Evolutionary conservation across 2,113 vertebrate species (phyloP).

Genomic region (Aramus guarauna): DNA sequence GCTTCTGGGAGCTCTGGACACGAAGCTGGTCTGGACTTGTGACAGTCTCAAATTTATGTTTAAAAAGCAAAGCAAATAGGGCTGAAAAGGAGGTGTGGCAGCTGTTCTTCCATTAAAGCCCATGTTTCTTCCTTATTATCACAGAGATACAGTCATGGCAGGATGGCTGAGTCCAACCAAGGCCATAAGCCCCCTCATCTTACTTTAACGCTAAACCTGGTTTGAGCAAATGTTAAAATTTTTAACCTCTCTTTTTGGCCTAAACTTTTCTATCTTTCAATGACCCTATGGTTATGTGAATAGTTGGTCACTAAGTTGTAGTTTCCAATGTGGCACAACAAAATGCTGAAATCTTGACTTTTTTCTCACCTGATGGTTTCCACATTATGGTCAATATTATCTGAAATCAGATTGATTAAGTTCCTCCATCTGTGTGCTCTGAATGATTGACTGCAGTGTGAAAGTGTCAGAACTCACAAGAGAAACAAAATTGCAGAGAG

Average conservation of each 20-base stretch:
- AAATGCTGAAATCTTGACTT: not conserved
- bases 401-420: not conserved
- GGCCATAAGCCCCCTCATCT: not conserved
- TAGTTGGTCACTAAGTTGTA: not conserved
- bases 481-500: not conserved
- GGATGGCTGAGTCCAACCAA: not conserved
- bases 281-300: not conserved
- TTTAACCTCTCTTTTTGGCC: not conserved
- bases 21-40: not conserved
- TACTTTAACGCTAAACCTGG: not conserved
- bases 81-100: not conserved
- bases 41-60: not conserved
- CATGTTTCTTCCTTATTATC: not conserved
- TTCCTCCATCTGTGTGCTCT: not conserved
- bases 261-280: not conserved
- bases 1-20: not conserved
- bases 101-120: not conserved
- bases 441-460: not conserved
- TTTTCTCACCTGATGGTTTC: not conserved
- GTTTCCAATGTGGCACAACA: not conserved
- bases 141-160: not conserved
- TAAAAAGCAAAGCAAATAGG: not conserved
- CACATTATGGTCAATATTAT: not conserved
- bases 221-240: not conserved
- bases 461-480: slow-evolving; percentile 8